Evolutionary conservation across 1,140 invertebrate species (phyloP).

Genomic region (Bombyx mandarina): DNA sequence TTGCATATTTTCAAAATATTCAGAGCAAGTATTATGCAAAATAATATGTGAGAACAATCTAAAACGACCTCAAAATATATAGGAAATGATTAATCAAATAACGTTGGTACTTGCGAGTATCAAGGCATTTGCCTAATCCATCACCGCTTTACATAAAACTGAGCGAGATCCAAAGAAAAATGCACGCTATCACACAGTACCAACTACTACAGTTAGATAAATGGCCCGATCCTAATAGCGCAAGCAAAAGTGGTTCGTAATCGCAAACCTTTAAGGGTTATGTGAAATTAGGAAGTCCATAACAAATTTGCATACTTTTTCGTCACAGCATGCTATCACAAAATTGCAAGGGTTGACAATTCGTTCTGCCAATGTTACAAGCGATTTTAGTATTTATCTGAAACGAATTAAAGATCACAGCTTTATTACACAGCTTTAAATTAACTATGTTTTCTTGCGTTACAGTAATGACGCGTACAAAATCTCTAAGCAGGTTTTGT

Average conservation of each 20-base stretch:
- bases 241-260: no score
- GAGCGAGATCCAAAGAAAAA: background rate
- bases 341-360: conserved; percentile 16
- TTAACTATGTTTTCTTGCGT: no score
- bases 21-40: conserved; percentile 3
- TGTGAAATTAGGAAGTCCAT: background rate
- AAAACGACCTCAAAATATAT: conserved; percentile 35
- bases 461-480: conserved; percentile 49
- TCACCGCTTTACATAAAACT: conserved; percentile 22
- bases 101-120: conserved; percentile 17
- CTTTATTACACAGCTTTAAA: no score
- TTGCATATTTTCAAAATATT: background rate
- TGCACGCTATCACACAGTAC: no score
- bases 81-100: conserved; percentile 55
- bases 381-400: no score
- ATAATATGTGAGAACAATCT: conserved; percentile 27
- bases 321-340: conserved; percentile 36
- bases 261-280: no score
- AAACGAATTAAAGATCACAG: no score
- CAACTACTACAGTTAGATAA: no score
- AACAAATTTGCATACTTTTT: conserved; percentile 47
- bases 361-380: no score
- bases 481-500: conserved; percentile 60
- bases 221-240: no score
- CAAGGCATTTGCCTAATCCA: conserved; percentile 45